Evolutionary conservation across 2,113 vertebrate genomes (phyloP), one percentile per base, ranked within the genome.

Genomic region (Phylloscopus trochilus): DNA sequence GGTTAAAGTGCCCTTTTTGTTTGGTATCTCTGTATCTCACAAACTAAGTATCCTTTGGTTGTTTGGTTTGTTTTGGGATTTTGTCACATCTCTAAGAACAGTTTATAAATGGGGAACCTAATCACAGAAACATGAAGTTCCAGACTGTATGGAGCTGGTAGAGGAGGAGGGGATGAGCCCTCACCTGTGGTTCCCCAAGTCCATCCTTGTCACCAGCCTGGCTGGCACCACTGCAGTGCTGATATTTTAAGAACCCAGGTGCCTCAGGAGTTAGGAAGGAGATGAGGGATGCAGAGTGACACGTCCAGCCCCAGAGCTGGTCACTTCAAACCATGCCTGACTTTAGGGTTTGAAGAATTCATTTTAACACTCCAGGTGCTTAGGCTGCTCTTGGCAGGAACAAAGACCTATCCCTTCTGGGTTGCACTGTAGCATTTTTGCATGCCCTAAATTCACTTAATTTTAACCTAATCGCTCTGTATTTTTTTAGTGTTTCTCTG

Each of bases 391-490:
- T 78, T 74, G 21, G 30, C 5, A 6, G 2, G 51, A 78, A 43
- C 28, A 81, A 56, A 77, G 85, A 33, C 37, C 87, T 77, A 20
- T 4, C 56, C 77, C 35, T 84, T 88, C 33, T 64, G 53, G 41
- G 76, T 56, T 92, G 47, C 83, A 59, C 14, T 44, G 72, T 55
- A 64, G 41, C 10, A 19, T 60, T 93, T 94, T 86, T 86, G 55
- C 41, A 30, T 92, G 82, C 53, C 76, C 83, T 94, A 73, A 90
- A 92, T 96, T 93, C 60, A 66, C 66, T 94, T 94, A 82, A 76
- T 62, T 66, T 96, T 68, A 84, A 90, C 66, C 62, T 89, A 87
- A 92, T 92, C 13, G 0, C 60, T 74, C 44, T 0, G 2, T 73
- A 18, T 75, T 95, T 89, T 60, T 76, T 75, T 75, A 31, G 64